Base-by-base conservation (phyloP, 1,140 invertebrate species). In the Bradysia coprophila region DNA sequence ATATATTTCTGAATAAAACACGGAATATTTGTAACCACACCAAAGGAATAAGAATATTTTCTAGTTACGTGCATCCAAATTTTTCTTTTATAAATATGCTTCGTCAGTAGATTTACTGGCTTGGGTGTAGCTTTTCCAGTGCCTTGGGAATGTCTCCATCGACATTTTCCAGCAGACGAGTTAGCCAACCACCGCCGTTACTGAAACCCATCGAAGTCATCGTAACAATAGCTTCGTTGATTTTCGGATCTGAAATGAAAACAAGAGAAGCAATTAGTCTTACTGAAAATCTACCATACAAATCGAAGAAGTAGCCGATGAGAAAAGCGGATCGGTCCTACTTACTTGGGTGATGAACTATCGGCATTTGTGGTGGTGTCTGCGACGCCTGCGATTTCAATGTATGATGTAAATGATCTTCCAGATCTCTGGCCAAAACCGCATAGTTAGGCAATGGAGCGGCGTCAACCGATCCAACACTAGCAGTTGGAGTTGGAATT, bases 191-290 rank as follows among this genome's bases (percentile, higher is more conserved):
- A 1, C 72, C 73, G 43, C 85, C 75, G 53, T 86, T 81, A 38
- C 69, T 72, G 57, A 86, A 90, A 22, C 85, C 85, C 85, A 89
- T 90, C 2, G 69, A 57, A 53, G 76, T 65, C 81, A 89, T 83
- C 33, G 73, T 65, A 38, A 73, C 57, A 37, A 86, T 56, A 24
- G 72, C 66, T 3, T 58, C 54, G 41, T 71, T 68, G 40, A 82
- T 74, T 42, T 63, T 67, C 11, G 73, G 66, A 61, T 76, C 71
- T 64, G 59, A 33, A 55, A 5, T 18, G 4, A 18, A 18, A 18
- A 18, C 18, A 38, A 38, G 15, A 19, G 6, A 13, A 11, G 32
- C n/a, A 34, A 3, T 15, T 4, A 13, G 18, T 3, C 18, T 34
- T 34, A 15, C n/a, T n/a, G 28, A 31, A n/a, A 31, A 31, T n/a